Conservation (phyloP, 2,888 invertebrate genomes). For the Megastigmus dorsalis region DNA sequence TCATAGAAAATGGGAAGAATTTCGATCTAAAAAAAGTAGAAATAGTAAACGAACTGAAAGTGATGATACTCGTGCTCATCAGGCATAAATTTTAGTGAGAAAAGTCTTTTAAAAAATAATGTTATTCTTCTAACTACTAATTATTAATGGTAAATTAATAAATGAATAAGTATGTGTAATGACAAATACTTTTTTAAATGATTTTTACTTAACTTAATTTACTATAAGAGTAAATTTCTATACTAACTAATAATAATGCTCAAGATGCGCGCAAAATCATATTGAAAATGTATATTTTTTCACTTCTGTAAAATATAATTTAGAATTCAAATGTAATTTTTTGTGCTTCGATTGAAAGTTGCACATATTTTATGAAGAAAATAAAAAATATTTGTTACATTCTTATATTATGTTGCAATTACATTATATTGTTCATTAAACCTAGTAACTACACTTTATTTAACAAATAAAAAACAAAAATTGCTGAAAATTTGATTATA, state of each 20-base stretch:
- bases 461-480: no score
- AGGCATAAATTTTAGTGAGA: conserved; percentile 43
- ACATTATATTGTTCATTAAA: no score
- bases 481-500: no score
- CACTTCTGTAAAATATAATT: conserved; percentile 32
- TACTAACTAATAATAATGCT: not conserved
- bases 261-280: not conserved
- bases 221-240: not conserved
- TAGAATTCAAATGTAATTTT: conserved; percentile 1
- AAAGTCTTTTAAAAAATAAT: conserved; percentile 39
- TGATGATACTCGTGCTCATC: conserved; percentile 52
- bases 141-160: conserved; percentile 36
- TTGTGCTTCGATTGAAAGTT: not conserved
- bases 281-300: conserved; percentile 34
- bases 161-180: conserved; percentile 29
- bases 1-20: conserved; percentile 94
- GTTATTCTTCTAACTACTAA: conserved; percentile 47
- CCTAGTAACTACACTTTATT: no score
- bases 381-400: conserved; percentile 10
- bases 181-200: conserved; percentile 23
- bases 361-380: conserved; percentile 15
- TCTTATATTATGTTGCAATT: not conserved
- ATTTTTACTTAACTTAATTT: conserved; percentile 18
- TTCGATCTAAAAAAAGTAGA: conserved; percentile 76
- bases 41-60: conserved; percentile 58